Base-by-base conservation (phyloP, 2,113 vertebrate genomes). In the Scomber colias region DNA sequence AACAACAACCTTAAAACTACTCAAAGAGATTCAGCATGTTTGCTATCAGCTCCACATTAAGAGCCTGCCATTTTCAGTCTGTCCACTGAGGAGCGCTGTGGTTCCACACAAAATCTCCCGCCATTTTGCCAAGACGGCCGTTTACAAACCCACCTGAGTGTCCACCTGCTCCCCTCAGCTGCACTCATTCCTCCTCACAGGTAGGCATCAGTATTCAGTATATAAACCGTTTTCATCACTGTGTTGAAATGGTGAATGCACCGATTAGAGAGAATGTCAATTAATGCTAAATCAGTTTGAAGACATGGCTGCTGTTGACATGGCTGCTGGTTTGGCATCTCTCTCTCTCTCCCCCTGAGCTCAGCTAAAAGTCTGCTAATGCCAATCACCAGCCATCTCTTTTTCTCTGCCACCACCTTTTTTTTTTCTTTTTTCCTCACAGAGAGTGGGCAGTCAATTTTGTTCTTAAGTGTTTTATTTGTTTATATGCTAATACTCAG, bases 11-110 rank as follows among this genome's bases (percentile, higher is more conserved):
- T 40, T 9, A 40, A 61, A 13, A 16, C 15, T 35, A 10, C 7
- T 74, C 1, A n/a, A 50, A 57, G 3, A 35, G 5, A n/a, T 2
- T 16, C 2, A 31, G 13, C 6, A 14, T 12, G 24, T 66, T 50
- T 19, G 16, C 2, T 1, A 11, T 21, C 2, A 49, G 4, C 11
- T 8, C n/a, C 21, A 17, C 51, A 15, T 3, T 1, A 27, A 14
- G n/a, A n/a, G 63, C 53, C 27, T 17, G 74, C 7, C 15, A n/a
- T 83, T 66, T 21, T 11, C 0, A 0, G 0, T n/a, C 10, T 15
- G 8, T 30, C 92, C 92, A 87, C 90, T 24, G 7, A 11, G 85
- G 19, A 92, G 81, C 86, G 89, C 92, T 94, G 92, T 94, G 84
- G 75, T 62, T 87, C 87, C 79, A 87, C 54, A 49, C 8, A 31